Evolutionary conservation across 2,888 invertebrate genomes (phyloP).

Genomic region (Cephus sareptanus): DNA sequence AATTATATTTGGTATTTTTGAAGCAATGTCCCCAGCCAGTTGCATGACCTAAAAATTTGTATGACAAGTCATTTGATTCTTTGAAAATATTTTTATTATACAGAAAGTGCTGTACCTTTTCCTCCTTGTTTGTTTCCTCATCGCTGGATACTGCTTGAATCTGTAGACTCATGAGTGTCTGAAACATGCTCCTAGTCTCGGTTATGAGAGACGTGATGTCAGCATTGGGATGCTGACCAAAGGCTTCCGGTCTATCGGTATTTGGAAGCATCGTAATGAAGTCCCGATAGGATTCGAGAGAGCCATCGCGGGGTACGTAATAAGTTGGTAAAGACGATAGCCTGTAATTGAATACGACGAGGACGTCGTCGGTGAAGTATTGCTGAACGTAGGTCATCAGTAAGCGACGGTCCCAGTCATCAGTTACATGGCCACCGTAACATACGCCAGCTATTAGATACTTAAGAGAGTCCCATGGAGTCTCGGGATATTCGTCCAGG

Average conservation of each 20-base stretch:
- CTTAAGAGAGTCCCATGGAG: slow-evolving; percentile 91
- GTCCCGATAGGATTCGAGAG: slow-evolving; percentile 83
- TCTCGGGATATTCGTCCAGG: slow-evolving; percentile 83
- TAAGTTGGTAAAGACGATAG: slow-evolving; percentile 80
- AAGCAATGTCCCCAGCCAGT: slow-evolving; percentile 77
- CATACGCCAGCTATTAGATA: slow-evolving; percentile 90
- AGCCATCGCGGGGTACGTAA: slow-evolving; percentile 86
- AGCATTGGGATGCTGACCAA: slow-evolving; percentile 91
- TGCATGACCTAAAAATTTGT: slow-evolving; percentile 69
- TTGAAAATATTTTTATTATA: slow-evolving; percentile 2
- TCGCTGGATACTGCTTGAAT: slow-evolving; percentile 72
- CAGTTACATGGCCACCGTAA: slow-evolving; percentile 88
- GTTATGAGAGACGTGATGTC: slow-evolving; percentile 88
- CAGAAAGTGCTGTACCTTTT: slow-evolving; percentile 69
- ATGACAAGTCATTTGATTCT: slow-evolving; percentile 5
- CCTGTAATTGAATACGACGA: slow-evolving; percentile 77
- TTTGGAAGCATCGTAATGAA: slow-evolving; percentile 82
- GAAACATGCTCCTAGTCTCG: slow-evolving; percentile 81
- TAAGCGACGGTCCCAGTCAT: slow-evolving; percentile 80
- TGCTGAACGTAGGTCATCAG: slow-evolving; percentile 86
- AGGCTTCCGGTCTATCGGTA: slow-evolving; percentile 85
- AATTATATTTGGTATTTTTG: slow-evolving; percentile 78
- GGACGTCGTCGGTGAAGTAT: slow-evolving; percentile 80
- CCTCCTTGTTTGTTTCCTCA: slow-evolving; percentile 75
- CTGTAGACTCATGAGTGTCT: slow-evolving; percentile 82